Percentiles rank a stretch among this genome's conserved stretches.
These are phyloP conservation scores for Papilio protenor DNA, from an alignment of 2,888 invertebrate genomes.

Conservation along the genomic window DNA sequence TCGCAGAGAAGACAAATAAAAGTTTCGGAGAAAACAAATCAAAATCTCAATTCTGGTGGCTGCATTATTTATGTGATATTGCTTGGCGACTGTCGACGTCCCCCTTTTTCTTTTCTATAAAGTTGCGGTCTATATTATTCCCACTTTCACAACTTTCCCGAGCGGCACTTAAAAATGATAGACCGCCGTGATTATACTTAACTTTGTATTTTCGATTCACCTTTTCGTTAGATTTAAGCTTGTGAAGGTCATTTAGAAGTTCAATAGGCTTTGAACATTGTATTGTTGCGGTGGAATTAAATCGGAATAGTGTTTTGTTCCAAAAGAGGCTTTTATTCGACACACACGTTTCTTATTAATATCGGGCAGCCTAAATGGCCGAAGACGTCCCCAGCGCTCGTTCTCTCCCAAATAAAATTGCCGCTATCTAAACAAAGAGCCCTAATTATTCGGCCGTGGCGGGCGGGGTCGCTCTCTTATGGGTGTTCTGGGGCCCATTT, in stretches of 20 bases:
- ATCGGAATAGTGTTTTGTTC: constrained; percentile 60
- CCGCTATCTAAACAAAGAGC: constrained; percentile 86
- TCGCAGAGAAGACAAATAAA: constrained; percentile 75
- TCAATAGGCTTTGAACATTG: constrained; percentile 43
- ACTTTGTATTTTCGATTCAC: constrained; percentile 43
- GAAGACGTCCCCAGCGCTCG: constrained; percentile 83
- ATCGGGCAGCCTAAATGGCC: constrained; percentile 80
- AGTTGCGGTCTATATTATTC: constrained; percentile 70
- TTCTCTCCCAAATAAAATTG: constrained; percentile 85
- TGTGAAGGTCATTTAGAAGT: constrained; percentile 18
- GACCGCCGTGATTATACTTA: constrained; percentile 39
- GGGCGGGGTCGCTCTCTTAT: constrained; percentile 88
- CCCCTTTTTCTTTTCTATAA: constrained; percentile 77
- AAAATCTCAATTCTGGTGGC: constrained; percentile 80
- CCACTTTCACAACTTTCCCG: constrained; percentile 70
- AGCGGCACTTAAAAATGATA: constrained; percentile 57
- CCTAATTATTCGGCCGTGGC: constrained; percentile 87
- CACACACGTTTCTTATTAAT: constrained; percentile 83
- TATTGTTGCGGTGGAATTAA: constrained; percentile 54
- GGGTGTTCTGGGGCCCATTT: constrained; percentile 88
- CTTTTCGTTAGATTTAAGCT: constrained; percentile 19
- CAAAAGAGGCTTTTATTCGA: constrained; percentile 57
- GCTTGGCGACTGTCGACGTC: constrained; percentile 72
- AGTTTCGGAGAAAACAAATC: constrained; percentile 83
- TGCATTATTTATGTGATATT: constrained; percentile 82